phyloP scores from a whole-genome alignment of 2,888 invertebrate genomes.

The Drosophila barbarae region DNA sequence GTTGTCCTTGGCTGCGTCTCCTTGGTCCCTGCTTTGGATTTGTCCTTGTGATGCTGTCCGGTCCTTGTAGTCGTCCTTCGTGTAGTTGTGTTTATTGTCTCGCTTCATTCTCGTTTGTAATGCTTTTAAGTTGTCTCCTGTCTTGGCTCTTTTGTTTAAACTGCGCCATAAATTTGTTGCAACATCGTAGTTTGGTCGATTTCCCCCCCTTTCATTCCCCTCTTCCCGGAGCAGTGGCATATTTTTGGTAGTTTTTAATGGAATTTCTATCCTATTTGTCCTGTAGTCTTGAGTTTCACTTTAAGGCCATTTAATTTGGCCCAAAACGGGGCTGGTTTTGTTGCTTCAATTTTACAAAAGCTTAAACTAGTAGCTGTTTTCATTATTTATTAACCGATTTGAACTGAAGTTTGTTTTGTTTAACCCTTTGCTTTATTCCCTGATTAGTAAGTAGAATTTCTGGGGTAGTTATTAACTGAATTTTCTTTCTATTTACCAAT shows the following conservation, averaged over 20 bases:
- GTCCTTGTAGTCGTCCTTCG: slow-evolving; percentile 28
- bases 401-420: not conserved
- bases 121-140: slow-evolving; percentile 64
- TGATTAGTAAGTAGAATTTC: not conserved
- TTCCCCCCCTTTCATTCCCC: slow-evolving; percentile 34
- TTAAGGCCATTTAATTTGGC: slow-evolving; percentile 20
- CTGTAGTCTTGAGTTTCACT: slow-evolving; percentile 34
- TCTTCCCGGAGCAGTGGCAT: slow-evolving; percentile 20
- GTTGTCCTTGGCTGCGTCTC: slow-evolving; percentile 51
- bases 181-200: slow-evolving; percentile 50
- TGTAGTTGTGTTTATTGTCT: slow-evolving; percentile 64
- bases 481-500: not conserved
- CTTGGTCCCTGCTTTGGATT: slow-evolving; percentile 37
- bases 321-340: not conserved
- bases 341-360: not conserved
- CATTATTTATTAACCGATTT: not conserved
- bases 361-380: not conserved
- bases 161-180: slow-evolving; percentile 58
- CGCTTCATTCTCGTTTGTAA: slow-evolving; percentile 60
- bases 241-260: slow-evolving; percentile 45
- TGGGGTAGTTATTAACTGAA: not conserved
- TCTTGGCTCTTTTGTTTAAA: slow-evolving; percentile 63
- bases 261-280: slow-evolving; percentile 49
- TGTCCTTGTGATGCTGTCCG: slow-evolving; percentile 23
- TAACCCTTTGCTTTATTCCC: not conserved